Conservation (phyloP, 1,140 invertebrate species). For the Trigoniulus corallinus region DNA sequence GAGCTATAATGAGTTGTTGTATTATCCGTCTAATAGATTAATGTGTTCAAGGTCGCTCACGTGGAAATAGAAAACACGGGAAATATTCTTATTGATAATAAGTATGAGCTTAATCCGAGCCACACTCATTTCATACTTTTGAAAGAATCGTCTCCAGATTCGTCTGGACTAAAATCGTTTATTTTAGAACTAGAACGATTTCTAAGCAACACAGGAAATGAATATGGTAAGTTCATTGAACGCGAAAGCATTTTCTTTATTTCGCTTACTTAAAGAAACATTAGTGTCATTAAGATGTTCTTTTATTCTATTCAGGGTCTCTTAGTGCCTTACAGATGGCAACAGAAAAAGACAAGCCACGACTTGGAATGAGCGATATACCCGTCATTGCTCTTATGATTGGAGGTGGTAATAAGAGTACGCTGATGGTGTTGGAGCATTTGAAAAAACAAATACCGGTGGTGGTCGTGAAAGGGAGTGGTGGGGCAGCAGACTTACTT, state of each 20-base stretch:
- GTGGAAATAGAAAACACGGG: slow-evolving; percentile 6
- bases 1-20: too few relatives aligned
- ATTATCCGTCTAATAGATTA: neutral
- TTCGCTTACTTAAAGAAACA: too few relatives aligned
- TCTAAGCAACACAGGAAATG: neutral
- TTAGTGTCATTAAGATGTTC: too few relatives aligned
- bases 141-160: neutral
- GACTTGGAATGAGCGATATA: slow-evolving; percentile 13
- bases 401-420: slow-evolving; percentile 25
- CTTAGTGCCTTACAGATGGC: neutral
- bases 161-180: neutral
- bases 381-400: slow-evolving; percentile 29
- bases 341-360: slow-evolving; percentile 4
- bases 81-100: neutral
- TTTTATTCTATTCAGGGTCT: neutral
- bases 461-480: slow-evolving; percentile 27
- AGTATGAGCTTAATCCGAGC: slow-evolving; percentile 9
- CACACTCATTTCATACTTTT: slow-evolving; percentile 7
- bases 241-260: too few relatives aligned
- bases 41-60: too few relatives aligned
- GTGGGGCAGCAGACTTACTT: slow-evolving; percentile 27
- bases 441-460: slow-evolving; percentile 27
- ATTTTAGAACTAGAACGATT: neutral
- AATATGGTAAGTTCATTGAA: neutral
- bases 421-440: slow-evolving; percentile 25